These are phyloP conservation scores for Euwallacea fornicatus DNA, from an alignment of 1,140 invertebrate genomes.

Conservation along the genomic window DNA sequence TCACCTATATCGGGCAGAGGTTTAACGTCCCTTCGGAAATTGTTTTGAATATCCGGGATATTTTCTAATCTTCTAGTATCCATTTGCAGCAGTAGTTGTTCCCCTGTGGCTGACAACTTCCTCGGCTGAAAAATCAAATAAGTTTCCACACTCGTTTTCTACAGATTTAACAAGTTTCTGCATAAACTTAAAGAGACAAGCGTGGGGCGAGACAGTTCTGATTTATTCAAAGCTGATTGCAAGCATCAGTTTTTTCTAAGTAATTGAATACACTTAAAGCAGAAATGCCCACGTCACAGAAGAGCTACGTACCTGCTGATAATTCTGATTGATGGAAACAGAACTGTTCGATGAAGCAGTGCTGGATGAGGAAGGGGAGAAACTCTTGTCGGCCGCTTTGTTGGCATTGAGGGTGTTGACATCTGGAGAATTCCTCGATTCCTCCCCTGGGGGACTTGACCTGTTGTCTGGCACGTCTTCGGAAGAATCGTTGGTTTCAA, in stretches of 20 bases:
- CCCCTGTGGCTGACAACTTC: constrained; percentile 23
- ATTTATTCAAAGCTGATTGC: no score
- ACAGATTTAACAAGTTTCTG: no score
- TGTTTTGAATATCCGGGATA: constrained; percentile 44
- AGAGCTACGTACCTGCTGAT: constrained; percentile 58
- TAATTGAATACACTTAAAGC: no score
- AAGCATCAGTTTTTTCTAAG: no score
- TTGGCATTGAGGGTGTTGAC: constrained; percentile 26
- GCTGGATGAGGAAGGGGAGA: constrained; percentile 60
- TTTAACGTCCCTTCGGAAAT: constrained; percentile 44
- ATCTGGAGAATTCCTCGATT: constrained; percentile 56
- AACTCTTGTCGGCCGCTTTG: constrained; percentile 54
- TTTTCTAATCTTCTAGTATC: constrained; percentile 36
- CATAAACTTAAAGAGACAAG: no score
- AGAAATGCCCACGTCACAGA: neutral
- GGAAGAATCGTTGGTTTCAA: constrained; percentile 36
- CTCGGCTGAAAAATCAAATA: constrained; percentile 11
- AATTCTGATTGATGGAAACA: constrained; percentile 57
- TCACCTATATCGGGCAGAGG: constrained; percentile 33
- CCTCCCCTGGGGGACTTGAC: constrained; percentile 59
- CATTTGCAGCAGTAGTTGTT: constrained; percentile 15
- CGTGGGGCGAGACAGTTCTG: no score
- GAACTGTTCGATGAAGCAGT: constrained; percentile 58
- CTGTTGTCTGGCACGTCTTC: constrained; percentile 46
- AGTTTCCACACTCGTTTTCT: neutral